phyloP scores from a whole-genome alignment of 2,888 invertebrate genomes.

The Lasioglossum malachurum region DNA sequence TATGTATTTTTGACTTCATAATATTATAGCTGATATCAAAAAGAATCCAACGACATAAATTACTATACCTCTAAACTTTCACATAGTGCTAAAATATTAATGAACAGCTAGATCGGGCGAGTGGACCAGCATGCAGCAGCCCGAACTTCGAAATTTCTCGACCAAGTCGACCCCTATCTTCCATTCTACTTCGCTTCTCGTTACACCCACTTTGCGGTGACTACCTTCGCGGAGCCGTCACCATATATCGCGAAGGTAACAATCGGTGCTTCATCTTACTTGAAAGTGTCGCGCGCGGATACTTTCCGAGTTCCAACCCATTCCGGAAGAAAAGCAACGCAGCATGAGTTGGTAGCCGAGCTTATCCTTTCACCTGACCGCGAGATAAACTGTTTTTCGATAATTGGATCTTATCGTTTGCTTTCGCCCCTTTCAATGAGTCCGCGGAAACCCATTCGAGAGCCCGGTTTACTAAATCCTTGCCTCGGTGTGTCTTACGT shows the following conservation, averaged over 20 bases:
- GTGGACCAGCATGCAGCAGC: not conserved
- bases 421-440: slow-evolving; percentile 50
- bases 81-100: too few relatives aligned
- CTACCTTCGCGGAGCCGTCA: not conserved
- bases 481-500: slow-evolving; percentile 31
- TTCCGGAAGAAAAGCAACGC: slow-evolving; percentile 56
- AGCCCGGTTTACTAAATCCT: slow-evolving; percentile 60
- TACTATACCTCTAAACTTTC: too few relatives aligned
- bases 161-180: not conserved
- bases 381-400: slow-evolving; percentile 74
- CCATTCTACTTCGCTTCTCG: not conserved
- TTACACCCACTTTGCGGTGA: slow-evolving; percentile 12
- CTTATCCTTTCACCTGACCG: slow-evolving; percentile 66
- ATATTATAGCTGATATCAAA: too few relatives aligned
- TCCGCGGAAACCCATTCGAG: slow-evolving; percentile 44
- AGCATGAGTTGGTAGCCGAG: slow-evolving; percentile 36
- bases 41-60: too few relatives aligned
- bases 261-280: slow-evolving; percentile 62
- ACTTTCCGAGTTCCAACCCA: slow-evolving; percentile 47
- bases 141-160: not conserved
- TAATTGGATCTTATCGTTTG: slow-evolving; percentile 73
- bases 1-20: too few relatives aligned
- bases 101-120: too few relatives aligned
- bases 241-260: slow-evolving; percentile 62
- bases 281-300: slow-evolving; percentile 37